phyloP scores from a whole-genome alignment of 2,797 vertebrate genomes.

The Poeciliopsis infans region DNA sequence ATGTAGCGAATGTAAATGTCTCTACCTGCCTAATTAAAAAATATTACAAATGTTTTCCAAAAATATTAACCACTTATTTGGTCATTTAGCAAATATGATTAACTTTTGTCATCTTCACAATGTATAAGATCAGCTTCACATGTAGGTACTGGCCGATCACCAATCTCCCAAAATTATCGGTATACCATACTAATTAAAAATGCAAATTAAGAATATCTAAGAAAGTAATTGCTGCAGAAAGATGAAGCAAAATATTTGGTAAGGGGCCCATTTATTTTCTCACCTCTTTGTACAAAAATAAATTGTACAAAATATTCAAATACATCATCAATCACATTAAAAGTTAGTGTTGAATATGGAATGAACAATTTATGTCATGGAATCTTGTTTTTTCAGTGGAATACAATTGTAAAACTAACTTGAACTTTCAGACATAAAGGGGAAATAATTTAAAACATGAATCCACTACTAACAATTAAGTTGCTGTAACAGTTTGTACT shows the following conservation, averaged over 20 bases:
- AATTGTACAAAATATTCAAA: background rate
- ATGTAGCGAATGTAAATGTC: background rate
- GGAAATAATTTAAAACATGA: background rate
- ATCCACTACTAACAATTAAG: background rate
- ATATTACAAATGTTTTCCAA: too few relatives aligned
- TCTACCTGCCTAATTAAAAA: too few relatives aligned
- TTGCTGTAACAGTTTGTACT: background rate
- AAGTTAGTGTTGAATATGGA: background rate
- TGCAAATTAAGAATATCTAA: too few relatives aligned
- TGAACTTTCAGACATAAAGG: background rate
- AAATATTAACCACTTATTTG: too few relatives aligned
- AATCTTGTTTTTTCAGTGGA: background rate
- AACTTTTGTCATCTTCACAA: background rate
- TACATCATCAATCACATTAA: background rate
- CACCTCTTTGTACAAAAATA: background rate
- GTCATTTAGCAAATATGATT: background rate
- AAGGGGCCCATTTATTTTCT: background rate
- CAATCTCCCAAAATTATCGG: too few relatives aligned
- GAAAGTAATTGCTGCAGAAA: background rate
- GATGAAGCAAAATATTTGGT: background rate
- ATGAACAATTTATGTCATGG: background rate
- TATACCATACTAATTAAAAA: too few relatives aligned
- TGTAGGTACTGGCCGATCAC: too few relatives aligned
- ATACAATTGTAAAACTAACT: background rate
- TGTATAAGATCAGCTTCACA: too few relatives aligned